Evolutionary conservation across 2,797 vertebrate species (phyloP), one percentile per base, ranked within the genome.

Genomic region (Leptodactylus fallax): DNA sequence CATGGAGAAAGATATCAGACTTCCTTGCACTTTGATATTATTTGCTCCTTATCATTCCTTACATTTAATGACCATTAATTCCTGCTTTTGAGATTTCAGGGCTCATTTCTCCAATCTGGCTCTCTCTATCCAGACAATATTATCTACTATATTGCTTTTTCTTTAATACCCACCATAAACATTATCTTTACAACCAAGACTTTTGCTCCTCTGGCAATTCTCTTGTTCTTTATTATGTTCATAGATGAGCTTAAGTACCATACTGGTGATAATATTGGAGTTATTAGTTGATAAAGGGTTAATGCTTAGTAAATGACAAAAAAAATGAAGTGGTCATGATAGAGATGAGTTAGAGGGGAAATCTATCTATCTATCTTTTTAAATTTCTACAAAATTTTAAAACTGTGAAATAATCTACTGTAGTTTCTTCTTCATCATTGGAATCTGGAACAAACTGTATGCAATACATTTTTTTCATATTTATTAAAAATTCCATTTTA

Each of bases 21-120:
- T 49, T 74, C 16, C 10, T 72, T 8, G 47, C 69, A 10, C 14
- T 53, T 78, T 25, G 12, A 7, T 55, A 78, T 78, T 53, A 78
- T 78, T 14, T 78, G 21, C 5, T 25, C n/a, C 12, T 25, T 55
- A 78, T 53, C 21, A 78, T 78, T 53, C 11, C 55, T 74, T 74
- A 49, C 47, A 74, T 51, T 74, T 74, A 72, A 51, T 74, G 45
- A 74, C 71, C 45, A n/a, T 74, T 25, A 55, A 78, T 55, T 55
- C n/a, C 21, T 53, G 21, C 51, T 53, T 67, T 71, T 53, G 81
- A 67, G 14, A 69, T 25, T 67, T 71, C 65, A 56, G n/a, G 23
- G 10, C 53, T 83, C n/a, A 71, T 83, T 71, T 56, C 49, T 69
- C 65, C 81, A 7, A 17, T 67, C 47, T 67, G n/a, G 80, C 63